A percentile compares a stretch with the other conserved stretches of the same genome.
Evolutionary conservation across 1,140 invertebrate species (phyloP).

Genomic region (Cydia strobilella): DNA sequence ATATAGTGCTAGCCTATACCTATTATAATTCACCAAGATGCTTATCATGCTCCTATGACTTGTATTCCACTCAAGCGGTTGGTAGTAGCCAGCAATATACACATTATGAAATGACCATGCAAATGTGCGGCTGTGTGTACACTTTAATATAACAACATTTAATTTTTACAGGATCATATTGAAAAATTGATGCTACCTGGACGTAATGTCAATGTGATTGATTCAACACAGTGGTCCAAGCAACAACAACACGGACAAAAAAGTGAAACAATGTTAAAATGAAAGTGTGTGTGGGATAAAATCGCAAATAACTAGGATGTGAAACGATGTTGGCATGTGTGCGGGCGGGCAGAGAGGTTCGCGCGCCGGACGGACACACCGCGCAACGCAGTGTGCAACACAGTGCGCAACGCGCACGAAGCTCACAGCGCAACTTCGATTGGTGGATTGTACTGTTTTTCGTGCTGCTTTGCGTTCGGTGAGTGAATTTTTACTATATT

Average conservation of each 20-base stretch:
- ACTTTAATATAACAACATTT: neutral
- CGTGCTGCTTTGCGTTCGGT: constrained; percentile 57
- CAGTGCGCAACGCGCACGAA: constrained; percentile 31
- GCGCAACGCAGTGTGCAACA: neutral
- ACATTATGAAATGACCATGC: neutral
- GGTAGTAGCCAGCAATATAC: neutral
- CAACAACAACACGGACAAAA: constrained; percentile 37
- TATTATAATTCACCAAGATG: too few relatives aligned
- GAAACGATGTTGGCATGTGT: constrained; percentile 67
- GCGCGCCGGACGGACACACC: constrained; percentile 39
- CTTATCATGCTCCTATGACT: neutral
- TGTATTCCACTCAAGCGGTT: constrained; percentile 2
- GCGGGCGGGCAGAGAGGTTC: constrained; percentile 52
- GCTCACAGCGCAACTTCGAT: neutral
- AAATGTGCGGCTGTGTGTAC: too few relatives aligned
- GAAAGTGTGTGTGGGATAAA: constrained; percentile 12
- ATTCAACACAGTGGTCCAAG: neutral
- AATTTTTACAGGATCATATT: neutral
- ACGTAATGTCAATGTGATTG: neutral
- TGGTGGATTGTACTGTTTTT: constrained; percentile 39
- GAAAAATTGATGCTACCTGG: neutral
- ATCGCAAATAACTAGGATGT: constrained; percentile 48
- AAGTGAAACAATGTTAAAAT: constrained; percentile 34
- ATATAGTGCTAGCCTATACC: too few relatives aligned
- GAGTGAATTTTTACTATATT: constrained; percentile 35